Evolutionary conservation across 2,888 invertebrate species (phyloP).

Genomic region (Calliphora vomitoria): DNA sequence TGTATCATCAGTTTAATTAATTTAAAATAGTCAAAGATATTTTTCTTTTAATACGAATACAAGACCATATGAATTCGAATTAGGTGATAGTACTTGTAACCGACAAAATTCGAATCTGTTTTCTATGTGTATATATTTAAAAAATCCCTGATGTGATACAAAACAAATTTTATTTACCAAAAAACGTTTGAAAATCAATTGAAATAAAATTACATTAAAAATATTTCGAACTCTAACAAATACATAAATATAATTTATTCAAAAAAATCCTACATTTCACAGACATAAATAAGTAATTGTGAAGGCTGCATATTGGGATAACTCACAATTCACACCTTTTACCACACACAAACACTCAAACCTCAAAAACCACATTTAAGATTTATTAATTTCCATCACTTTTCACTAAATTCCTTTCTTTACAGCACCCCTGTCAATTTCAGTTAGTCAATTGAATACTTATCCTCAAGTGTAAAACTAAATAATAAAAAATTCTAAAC

Average conservation of each 20-base stretch:
- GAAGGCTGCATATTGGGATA: not conserved
- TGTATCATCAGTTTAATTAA: too few species aligned
- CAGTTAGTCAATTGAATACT: not conserved
- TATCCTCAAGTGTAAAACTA: not conserved
- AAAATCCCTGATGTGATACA: too few species aligned
- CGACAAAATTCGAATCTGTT: too few species aligned
- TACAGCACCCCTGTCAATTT: slow-evolving; percentile 5
- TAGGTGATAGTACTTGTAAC: too few species aligned
- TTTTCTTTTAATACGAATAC: too few species aligned
- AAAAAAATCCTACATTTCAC: not conserved
- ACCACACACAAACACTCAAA: slow-evolving; percentile 11
- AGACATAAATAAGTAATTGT: slow-evolving; percentile 4
- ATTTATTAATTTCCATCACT: slow-evolving; percentile 6
- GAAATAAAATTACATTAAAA: too few species aligned
- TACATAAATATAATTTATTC: not conserved
- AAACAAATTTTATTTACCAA: too few species aligned
- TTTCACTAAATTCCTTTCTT: slow-evolving; percentile 3
- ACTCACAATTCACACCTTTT: not conserved
- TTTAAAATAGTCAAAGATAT: too few species aligned
- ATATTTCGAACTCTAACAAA: not conserved
- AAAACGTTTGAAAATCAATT: too few species aligned
- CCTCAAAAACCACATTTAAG: not conserved
- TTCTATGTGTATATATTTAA: too few species aligned
- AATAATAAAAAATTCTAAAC: slow-evolving; percentile 34
- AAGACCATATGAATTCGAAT: too few species aligned